Base-by-base conservation (phyloP, 2,797 vertebrate species). In the Pagetopsis macropterus region DNA sequence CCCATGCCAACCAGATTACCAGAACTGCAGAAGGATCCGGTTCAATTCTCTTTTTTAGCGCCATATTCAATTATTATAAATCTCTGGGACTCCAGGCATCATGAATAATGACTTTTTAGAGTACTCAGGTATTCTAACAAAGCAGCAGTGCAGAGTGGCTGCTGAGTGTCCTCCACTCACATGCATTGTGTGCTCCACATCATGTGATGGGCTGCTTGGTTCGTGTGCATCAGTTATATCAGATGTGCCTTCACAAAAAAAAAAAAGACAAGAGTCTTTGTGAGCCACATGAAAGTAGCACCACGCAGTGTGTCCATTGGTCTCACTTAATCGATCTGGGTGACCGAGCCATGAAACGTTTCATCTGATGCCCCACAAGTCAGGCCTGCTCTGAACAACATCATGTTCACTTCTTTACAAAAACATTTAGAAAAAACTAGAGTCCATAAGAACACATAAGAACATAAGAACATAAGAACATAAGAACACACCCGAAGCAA, bases 241-340 rank as follows among this genome's bases (percentile, higher is more conserved):
- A 78, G 89, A 78, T 59, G 85, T 1, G 64, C 73, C 72, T 85
- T 87, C 71, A 79, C 84, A 89, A 92, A 91, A 88, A 79, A 51
- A 83, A 67, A 6, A 83, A 87, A 90, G 84, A 93, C 93, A 92
- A 88, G 87, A 78, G 75, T 74, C 85, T 88, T 90, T 91, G 91
- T 91, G 87, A 90, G 84, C 49, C 44, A 89, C 84, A 92, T 93
- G 80, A 93, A 92, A 93, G 91, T 88, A 84, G 86, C 83, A 88
- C 76, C 90, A 89, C 67, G 86, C 89, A 81, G 56, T 84, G 76
- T 75, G 72, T 80, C 78, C 19, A 94, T 93, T 94, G 84, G 93
- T 93, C 87, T 92, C 94, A 92, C 89, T 93, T 93, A 93, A 94
- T 93, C 79, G 70, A 90, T 92, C 85, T 87, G 85, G 64, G 78